A percentile compares a stretch with the other conserved stretches of the same genome.
Conservation (phyloP, 2,888 invertebrate genomes). For the Chloroclystis v-ata region DNA sequence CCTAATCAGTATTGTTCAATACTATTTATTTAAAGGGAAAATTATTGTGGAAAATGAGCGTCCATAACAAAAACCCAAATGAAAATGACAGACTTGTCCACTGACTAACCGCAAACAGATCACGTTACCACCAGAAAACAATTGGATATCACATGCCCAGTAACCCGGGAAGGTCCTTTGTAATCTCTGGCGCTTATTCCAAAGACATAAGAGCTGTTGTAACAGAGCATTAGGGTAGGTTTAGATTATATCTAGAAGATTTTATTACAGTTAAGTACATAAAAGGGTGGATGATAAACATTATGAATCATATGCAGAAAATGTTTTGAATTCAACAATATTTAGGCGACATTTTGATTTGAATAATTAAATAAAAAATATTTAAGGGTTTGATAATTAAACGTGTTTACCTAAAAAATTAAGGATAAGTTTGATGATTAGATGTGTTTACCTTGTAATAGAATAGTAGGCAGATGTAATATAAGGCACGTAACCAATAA, state of each 20-base stretch:
- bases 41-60: conserved; percentile 32
- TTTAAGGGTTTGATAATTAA: too few relatives aligned
- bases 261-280: conserved; percentile 22
- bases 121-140: conserved; percentile 33
- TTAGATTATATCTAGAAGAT: conserved; percentile 20
- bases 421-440: background rate
- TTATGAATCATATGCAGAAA: too few relatives aligned
- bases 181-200: conserved; percentile 15
- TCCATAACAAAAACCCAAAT: conserved; percentile 42
- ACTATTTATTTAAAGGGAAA: too few relatives aligned
- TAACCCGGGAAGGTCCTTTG: conserved; percentile 24
- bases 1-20: too few relatives aligned
- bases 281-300: conserved; percentile 1
- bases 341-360: too few relatives aligned
- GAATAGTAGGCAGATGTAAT: conserved; percentile 6
- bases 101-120: conserved; percentile 41
- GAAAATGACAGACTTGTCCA: conserved; percentile 36
- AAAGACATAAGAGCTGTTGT: conserved; percentile 9
- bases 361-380: too few relatives aligned
- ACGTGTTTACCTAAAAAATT: too few relatives aligned
- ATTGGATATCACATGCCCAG: conserved; percentile 29
- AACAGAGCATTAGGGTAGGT: background rate
- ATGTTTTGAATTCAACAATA: background rate
- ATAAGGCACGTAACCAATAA: conserved; percentile 17
- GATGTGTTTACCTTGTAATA: conserved; percentile 2